Percentiles rank a stretch among this genome's conserved stretches.
These are phyloP conservation scores for Numenius arquata DNA, from an alignment of 2,113 vertebrate genomes.

Conservation along the genomic window DNA sequence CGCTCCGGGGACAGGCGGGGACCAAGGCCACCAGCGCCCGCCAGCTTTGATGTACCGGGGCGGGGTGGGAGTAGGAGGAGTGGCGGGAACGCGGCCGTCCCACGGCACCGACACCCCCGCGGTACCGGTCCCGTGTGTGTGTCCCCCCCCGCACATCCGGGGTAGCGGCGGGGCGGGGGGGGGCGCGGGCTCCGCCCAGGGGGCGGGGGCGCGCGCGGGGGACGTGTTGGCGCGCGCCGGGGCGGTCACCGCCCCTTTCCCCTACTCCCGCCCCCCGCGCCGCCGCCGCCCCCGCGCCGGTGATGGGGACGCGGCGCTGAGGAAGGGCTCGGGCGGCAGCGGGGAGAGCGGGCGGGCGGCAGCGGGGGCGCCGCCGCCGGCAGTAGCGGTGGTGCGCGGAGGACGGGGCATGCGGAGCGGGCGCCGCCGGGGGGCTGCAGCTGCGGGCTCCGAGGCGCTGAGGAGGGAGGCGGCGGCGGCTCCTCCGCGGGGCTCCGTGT, in stretches of 20 bases:
- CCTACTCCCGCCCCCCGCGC: not conserved
- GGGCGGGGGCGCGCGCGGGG: not conserved
- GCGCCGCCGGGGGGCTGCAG: not conserved
- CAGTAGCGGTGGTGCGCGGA: not conserved
- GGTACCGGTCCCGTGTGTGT: not conserved
- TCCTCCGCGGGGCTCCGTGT: not conserved
- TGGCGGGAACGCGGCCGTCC: too few species aligned
- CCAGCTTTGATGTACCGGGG: not conserved
- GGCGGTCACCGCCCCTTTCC: not conserved
- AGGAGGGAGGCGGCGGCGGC: not conserved
- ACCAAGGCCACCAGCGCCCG: not conserved
- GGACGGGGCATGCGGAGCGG: not conserved
- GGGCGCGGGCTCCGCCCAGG: not conserved
- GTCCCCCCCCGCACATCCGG: constrained; percentile 1
- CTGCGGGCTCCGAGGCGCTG: not conserved
- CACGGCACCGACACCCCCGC: not conserved
- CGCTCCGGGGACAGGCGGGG: not conserved
- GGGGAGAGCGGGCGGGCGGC: not conserved
- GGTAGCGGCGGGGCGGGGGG: not conserved
- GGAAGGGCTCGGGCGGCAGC: not conserved
- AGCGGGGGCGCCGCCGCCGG: not conserved
- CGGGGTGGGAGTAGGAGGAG: too few species aligned
- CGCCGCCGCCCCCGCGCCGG: constrained; percentile 9
- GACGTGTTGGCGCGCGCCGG: not conserved
- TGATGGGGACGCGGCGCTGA: not conserved